phyloP scores from a whole-genome alignment of 2,113 vertebrate genomes.

The Apodemus sylvaticus region DNA sequence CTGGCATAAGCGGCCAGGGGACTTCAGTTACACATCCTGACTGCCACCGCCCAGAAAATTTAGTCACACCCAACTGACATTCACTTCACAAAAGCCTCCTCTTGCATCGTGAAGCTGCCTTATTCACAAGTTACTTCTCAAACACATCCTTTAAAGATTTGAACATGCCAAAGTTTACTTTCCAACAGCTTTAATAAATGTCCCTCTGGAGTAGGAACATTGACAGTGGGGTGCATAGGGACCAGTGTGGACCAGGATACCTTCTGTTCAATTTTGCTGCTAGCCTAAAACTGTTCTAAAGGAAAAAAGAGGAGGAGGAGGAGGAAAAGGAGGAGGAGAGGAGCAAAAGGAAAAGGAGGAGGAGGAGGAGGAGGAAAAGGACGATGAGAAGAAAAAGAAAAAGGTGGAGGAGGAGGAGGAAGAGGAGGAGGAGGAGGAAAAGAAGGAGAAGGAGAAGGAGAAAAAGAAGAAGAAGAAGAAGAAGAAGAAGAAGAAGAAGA shows the following conservation, averaged over 20 bases:
- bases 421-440: no score
- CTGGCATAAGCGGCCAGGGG: no score
- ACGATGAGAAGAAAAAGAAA: no score
- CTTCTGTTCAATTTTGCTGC: not conserved
- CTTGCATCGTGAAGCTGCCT: not conserved
- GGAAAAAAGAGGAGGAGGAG: no score
- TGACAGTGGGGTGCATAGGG: not conserved
- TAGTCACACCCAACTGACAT: no score
- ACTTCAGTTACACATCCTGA: not conserved
- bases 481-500: no score
- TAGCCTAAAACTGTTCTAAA: not conserved
- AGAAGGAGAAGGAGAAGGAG: no score
- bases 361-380: no score
- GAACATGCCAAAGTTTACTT: not conserved
- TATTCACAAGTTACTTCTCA: not conserved
- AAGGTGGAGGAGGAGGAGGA: no score
- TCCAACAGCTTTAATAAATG: not conserved
- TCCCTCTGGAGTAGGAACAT: not conserved
- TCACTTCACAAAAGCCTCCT: not conserved
- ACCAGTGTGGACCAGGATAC: not conserved
- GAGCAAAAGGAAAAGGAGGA: no score
- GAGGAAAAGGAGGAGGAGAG: no score
- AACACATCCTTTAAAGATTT: not conserved
- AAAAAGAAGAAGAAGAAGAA: accelerated
- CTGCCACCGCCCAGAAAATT: not conserved